Conservation (phyloP, 2,113 vertebrate species). For the Oxyruncus cristatus region DNA sequence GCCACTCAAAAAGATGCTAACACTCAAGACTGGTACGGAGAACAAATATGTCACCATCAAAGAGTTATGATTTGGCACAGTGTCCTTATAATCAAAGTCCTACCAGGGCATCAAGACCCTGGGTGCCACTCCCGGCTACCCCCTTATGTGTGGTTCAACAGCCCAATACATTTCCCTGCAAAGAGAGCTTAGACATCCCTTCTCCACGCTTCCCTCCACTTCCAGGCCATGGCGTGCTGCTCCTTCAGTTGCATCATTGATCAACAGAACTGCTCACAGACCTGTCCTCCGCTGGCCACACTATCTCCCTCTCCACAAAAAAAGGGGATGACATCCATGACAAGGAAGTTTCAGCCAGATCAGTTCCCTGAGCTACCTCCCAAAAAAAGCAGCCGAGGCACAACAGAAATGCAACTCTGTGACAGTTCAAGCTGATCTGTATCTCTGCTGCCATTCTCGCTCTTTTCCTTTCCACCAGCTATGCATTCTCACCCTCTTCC, state of each 20-base stretch:
- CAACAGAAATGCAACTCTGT: neutral
- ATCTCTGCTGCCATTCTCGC: neutral
- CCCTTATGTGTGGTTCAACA: neutral
- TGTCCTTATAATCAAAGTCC: neutral
- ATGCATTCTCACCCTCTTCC: neutral
- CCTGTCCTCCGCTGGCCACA: neutral
- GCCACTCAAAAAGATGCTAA: neutral
- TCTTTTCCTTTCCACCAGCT: neutral
- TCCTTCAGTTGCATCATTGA: neutral
- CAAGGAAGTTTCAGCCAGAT: neutral
- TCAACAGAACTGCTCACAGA: neutral
- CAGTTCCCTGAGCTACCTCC: neutral
- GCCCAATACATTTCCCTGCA: neutral
- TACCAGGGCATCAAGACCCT: neutral
- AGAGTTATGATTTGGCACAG: fast-evolving
- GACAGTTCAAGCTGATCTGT: neutral
- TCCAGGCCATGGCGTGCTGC: fast-evolving
- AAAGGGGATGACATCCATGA: neutral
- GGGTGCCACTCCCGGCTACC: fast-evolving
- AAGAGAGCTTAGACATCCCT: neutral
- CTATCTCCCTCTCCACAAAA: too few species aligned
- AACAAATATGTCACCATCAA: neutral
- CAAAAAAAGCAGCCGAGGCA: neutral
- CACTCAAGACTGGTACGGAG: neutral
- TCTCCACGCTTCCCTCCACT: neutral